Percentiles rank a stretch among this genome's conserved stretches.
phyloP scores from a whole-genome alignment of 1,140 invertebrate species.

The Scaptomyza hsui region DNA sequence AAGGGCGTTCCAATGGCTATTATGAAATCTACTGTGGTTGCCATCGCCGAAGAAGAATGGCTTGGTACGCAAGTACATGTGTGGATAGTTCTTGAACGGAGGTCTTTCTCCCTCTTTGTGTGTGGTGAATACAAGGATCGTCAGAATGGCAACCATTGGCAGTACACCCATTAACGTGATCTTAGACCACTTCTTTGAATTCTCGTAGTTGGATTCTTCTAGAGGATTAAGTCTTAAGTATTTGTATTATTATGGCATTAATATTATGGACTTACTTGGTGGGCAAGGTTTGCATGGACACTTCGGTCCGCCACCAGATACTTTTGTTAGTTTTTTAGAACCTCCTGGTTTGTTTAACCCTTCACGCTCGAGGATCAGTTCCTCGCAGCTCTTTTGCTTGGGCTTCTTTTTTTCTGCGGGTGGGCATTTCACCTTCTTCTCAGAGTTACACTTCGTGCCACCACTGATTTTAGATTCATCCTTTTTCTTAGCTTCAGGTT shows the following conservation, averaged over 20 bases:
- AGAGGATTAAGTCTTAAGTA: background rate
- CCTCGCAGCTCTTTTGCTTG: slow-evolving; percentile 11
- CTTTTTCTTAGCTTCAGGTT: background rate
- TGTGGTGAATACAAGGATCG: slow-evolving; percentile 31
- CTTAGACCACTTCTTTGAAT: slow-evolving; percentile 35
- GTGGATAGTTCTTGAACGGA: slow-evolving; percentile 88
- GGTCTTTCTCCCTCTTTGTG: slow-evolving; percentile 82
- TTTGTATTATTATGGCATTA: background rate
- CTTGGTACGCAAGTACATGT: slow-evolving; percentile 88
- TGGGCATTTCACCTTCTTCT: background rate
- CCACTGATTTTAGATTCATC: slow-evolving; percentile 5
- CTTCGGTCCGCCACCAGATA: slow-evolving; percentile 1
- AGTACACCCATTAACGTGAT: slow-evolving; percentile 33
- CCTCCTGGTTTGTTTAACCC: background rate
- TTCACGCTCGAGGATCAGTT: slow-evolving; percentile 4
- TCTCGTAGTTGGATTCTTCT: background rate
- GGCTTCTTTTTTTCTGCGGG: background rate
- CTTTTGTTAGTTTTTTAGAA: background rate
- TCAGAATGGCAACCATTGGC: slow-evolving; percentile 42
- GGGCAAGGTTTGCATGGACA: background rate
- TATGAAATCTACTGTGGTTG: slow-evolving; percentile 89
- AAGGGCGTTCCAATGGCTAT: slow-evolving; percentile 90
- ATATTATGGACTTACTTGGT: slow-evolving; percentile 1
- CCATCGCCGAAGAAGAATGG: slow-evolving; percentile 94
- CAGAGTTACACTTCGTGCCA: background rate